Base-by-base conservation (phyloP, 2,888 invertebrate species). In the Oligia fasciuncula region DNA sequence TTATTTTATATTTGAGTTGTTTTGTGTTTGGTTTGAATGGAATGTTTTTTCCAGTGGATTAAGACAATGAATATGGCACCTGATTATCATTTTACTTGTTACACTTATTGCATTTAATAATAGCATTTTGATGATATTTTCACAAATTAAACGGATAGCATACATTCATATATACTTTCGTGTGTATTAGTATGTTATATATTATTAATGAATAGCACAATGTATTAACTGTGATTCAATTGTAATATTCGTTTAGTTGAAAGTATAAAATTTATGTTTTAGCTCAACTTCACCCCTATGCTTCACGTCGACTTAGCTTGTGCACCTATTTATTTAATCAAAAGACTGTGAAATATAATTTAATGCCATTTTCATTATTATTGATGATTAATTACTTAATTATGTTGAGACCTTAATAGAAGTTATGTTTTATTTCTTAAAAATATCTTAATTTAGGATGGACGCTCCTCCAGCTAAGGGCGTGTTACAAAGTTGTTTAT, bases 331-430 rank as follows among this genome's bases (percentile, higher is more conserved):
- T 92, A 93, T 94, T 91, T 93, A 93, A 94, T 93, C 86, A 90
- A 94, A 95, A 95, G 95, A 96, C 95, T 96, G 95, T 95, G 93
- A 95, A 92, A 92, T 93, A 93, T 93, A 93, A 93, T 94, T 93
- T 94, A 93, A 94, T 95, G 95, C 95, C 94, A 95, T 95, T 93
- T 91, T 93, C 92, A 93, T 92, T 92, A 92, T 90, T 91, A 92
- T 92, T 92, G 89, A 92, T 91, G 73, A 85, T 85, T 89, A 87
- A 83, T 92, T 92, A 92, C 91, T 91, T 93, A 93, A 91, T 92
- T 91, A 90, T 90, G 89, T 90, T 91, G 88, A 89, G 89, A 89
- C 87, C 83, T 88, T 90, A 89, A 84, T 91, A 85, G 85, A 89
- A 88, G 87, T 90, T 89, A 86, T 89, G 85, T 87, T 91, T 90